These are phyloP conservation scores for Polyploca ridens DNA, from an alignment of 2,888 invertebrate genomes.

Conservation along the genomic window DNA sequence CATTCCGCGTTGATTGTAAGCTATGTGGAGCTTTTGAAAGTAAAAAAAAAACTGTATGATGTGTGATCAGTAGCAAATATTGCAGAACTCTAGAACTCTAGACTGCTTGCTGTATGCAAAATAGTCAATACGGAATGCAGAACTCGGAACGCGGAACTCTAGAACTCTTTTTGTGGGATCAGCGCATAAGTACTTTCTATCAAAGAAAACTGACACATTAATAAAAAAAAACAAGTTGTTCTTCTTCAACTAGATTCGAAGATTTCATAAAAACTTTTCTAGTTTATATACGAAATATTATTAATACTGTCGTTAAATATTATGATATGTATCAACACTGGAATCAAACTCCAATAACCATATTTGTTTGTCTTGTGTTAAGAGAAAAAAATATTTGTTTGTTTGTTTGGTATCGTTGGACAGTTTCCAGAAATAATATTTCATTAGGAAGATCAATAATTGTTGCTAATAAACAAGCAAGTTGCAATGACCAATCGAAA, in stretches of 20 bases:
- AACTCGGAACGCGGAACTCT: too few species aligned
- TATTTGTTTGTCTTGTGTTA: background rate
- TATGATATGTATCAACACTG: background rate
- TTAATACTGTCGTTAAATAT: background rate
- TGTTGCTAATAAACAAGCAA: background rate
- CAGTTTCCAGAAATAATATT: background rate
- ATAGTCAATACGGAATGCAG: too few species aligned
- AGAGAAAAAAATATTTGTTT: background rate
- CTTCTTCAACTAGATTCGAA: background rate
- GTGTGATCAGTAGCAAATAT: too few species aligned
- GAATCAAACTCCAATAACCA: background rate
- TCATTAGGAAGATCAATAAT: background rate
- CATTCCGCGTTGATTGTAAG: too few species aligned
- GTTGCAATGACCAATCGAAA: too few species aligned
- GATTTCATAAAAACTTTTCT: background rate
- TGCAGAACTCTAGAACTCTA: too few species aligned
- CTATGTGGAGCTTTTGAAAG: too few species aligned
- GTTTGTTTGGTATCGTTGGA: background rate
- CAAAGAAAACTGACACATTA: background rate
- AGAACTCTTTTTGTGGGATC: too few species aligned
- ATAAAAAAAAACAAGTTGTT: too few species aligned
- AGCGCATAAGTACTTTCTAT: too few species aligned
- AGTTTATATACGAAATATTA: background rate
- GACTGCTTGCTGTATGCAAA: too few species aligned
- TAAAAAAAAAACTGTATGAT: too few species aligned